Conservation (phyloP, 2,888 invertebrate genomes). For the Clepsis dumicolana region DNA sequence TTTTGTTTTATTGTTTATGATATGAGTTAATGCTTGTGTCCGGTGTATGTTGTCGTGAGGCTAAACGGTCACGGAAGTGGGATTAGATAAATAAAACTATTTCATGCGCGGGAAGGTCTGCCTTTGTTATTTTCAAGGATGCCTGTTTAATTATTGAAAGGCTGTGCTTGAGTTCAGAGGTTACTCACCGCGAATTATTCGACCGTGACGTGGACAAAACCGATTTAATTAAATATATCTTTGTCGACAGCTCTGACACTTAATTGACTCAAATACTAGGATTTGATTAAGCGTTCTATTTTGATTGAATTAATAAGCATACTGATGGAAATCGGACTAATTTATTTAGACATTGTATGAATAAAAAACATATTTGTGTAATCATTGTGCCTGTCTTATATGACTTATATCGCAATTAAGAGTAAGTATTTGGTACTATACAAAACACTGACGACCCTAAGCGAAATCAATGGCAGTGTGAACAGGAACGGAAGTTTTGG, state of each 20-base stretch:
- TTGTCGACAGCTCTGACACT: slow-evolving; percentile 50
- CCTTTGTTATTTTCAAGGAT: slow-evolving; percentile 62
- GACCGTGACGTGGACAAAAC: slow-evolving; percentile 46
- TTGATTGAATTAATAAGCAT: slow-evolving; percentile 19
- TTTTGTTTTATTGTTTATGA: slow-evolving; percentile 4
- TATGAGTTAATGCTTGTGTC: slow-evolving; percentile 20
- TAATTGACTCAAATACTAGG: slow-evolving; percentile 23
- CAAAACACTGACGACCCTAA: no score
- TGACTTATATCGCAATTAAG: no score
- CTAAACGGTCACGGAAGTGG: slow-evolving; percentile 66
- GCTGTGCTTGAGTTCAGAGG: slow-evolving; percentile 69
- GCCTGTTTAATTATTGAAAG: slow-evolving; percentile 62
- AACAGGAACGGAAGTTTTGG: no score
- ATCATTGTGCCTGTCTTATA: no score
- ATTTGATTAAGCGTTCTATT: slow-evolving; percentile 29
- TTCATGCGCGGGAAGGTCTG: slow-evolving; percentile 50
- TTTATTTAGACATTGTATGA: not conserved
- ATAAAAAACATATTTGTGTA: no score
- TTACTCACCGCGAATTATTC: slow-evolving; percentile 61
- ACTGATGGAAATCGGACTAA: not conserved
- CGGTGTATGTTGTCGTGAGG: slow-evolving; percentile 20
- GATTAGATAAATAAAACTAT: slow-evolving; percentile 57
- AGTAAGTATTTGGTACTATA: no score
- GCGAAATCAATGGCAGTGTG: no score
- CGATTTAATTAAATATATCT: slow-evolving; percentile 63